Evolutionary conservation across 2,797 vertebrate species (phyloP), one percentile per base, ranked within the genome.

Genomic region (Iguana delicatissima): DNA sequence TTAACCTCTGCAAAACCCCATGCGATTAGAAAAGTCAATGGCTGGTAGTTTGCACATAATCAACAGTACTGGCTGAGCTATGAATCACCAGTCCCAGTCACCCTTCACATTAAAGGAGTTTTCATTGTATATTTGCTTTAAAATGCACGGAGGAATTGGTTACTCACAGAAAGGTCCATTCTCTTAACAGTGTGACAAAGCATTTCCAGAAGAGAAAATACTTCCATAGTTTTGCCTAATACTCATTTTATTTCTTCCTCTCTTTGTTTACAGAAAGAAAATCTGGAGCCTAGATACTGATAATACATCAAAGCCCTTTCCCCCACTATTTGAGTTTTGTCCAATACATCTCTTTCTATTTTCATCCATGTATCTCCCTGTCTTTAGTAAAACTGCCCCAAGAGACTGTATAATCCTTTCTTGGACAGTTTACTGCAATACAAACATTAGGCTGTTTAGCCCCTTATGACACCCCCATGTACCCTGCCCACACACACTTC

Each of bases 221-320:
- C 7, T 35, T 50, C 62, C 62, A 72, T 55, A 69, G 55, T 29
- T 88, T 35, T 88, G 64, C 64, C 38, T 88, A 88, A 88, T 88
- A 67, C 50, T 35, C 46, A 69, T 88, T 67, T 52, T 29, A 52
- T 87, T 87, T 80, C 20, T 87, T 87, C 76, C n/a, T 69, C 67
- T 69, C 67, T 69, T 14, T 80, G 74, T 67, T 87, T 88, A 80
- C 24, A 81, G 42, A 88, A 50, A 26, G 2, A 26, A 69, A 80
- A 88, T 67, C 29, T 73, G 4, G 77, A 55, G 69, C 42, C 77
- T 80, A 24, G 77, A 88, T 69, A 80, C 62, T 80, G 22, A 69
- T 80, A 69, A 72, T 16, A 55, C 62, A 69, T 81, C 35, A 81
- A 69, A 81, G 79, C 12, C 64, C 14, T 81, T 81, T 46, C 83